A percentile compares a stretch with the other conserved stretches of the same genome.
These are phyloP conservation scores for Pachyseris speciosa DNA, from an alignment of 64 coral and sea anemone genomes.

Conservation along the genomic window DNA sequence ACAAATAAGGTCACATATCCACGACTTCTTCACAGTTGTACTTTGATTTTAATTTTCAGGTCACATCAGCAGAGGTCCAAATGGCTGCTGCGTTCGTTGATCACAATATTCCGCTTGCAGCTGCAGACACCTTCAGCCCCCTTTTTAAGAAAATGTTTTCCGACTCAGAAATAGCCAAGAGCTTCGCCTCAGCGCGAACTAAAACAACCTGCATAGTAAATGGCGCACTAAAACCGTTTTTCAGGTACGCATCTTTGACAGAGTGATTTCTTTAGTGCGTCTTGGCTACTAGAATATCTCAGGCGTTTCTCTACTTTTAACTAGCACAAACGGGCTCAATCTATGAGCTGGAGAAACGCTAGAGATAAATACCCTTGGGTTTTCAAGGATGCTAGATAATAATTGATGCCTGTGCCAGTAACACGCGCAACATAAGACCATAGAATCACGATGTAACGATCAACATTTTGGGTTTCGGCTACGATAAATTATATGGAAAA, in stretches of 20 bases:
- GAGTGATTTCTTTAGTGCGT: not conserved
- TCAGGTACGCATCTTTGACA: slow-evolving; percentile 32
- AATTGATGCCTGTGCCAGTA: slow-evolving; percentile 14
- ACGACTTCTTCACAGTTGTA: not conserved
- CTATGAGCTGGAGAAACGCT: slow-evolving; percentile 3
- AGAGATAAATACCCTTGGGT: not conserved
- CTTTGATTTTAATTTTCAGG: not conserved
- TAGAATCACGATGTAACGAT: too few species aligned
- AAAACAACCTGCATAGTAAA: slow-evolving; percentile 68
- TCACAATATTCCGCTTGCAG: slow-evolving; percentile 52
- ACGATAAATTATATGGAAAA: slow-evolving; percentile 9
- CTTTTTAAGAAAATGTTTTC: slow-evolving; percentile 53
- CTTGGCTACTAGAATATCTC: slow-evolving; percentile 21
- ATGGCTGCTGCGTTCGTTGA: slow-evolving; percentile 39
- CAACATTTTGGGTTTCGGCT: not conserved
- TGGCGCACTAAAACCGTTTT: slow-evolving; percentile 49
- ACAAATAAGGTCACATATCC: too few species aligned
- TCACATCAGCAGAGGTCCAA: slow-evolving; percentile 63
- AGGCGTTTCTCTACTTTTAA: slow-evolving; percentile 31
- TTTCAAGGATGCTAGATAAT: not conserved
- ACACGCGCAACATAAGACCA: not conserved
- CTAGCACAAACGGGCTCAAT: slow-evolving; percentile 27
- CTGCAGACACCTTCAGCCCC: slow-evolving; percentile 36
- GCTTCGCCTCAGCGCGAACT: slow-evolving; percentile 21
- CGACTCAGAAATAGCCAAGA: slow-evolving; percentile 63